These are phyloP conservation scores for Hyalella azteca DNA, from an alignment of 2,888 invertebrate species.

Conservation along the genomic window DNA sequence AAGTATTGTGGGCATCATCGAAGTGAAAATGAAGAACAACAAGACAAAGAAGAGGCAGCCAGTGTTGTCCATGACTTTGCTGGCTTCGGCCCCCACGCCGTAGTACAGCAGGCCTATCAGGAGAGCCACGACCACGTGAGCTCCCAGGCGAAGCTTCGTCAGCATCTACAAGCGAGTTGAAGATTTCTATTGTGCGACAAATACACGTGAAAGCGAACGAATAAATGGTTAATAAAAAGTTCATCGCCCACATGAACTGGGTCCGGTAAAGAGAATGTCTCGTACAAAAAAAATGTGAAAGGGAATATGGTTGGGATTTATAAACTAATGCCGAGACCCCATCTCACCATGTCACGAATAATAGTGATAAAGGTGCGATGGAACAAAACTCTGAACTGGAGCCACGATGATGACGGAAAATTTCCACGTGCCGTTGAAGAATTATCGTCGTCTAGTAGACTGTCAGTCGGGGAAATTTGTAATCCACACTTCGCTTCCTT, in stretches of 20 bases:
- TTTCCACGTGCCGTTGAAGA: neutral
- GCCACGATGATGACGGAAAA: conserved; percentile 64
- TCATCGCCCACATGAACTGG: no score
- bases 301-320: no score
- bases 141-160: conserved; percentile 78
- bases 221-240: no score
- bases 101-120: conserved; percentile 87
- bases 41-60: conserved; percentile 89
- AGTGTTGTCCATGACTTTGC: conserved; percentile 85
- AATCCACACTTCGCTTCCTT: neutral
- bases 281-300: no score
- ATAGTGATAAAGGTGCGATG: conserved; percentile 65
- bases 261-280: no score
- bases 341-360: conserved; percentile 65
- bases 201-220: no score
- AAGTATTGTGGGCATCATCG: conserved; percentile 93
- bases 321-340: neutral
- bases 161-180: conserved; percentile 70
- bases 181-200: no score
- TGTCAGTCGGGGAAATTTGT: neutral
- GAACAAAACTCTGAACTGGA: conserved; percentile 72
- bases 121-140: conserved; percentile 82
- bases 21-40: conserved; percentile 88
- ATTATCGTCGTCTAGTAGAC: neutral
- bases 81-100: conserved; percentile 83